phyloP scores from a whole-genome alignment of 2,797 vertebrate genomes.

The Gallirallus australis region DNA sequence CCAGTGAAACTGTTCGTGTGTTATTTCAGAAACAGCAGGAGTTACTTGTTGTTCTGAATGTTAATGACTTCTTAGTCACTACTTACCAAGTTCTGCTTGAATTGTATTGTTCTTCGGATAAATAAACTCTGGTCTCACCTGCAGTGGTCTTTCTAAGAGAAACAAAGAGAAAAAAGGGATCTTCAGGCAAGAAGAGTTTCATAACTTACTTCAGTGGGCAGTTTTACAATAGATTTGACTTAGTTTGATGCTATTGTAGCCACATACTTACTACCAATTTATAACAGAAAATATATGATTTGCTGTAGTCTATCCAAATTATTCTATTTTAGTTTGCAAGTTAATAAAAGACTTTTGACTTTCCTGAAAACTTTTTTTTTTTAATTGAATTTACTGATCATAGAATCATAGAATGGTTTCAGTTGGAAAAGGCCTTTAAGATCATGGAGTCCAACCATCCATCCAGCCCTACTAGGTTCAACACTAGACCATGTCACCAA shows the following conservation, averaged over 20 bases:
- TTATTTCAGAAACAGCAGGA: background rate
- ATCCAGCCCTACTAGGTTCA: too few species aligned
- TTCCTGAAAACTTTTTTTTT: background rate
- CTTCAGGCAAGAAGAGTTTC: background rate
- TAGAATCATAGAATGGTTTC: too few species aligned
- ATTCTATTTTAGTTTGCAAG: background rate
- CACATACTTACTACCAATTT: background rate
- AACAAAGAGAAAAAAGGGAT: conserved; percentile 17
- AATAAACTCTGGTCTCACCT: conserved; percentile 72
- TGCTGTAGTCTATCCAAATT: background rate
- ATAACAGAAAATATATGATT: background rate
- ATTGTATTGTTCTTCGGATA: conserved; percentile 81
- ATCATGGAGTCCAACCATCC: too few species aligned
- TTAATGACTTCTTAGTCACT: background rate
- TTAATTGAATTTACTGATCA: background rate
- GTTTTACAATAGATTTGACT: background rate
- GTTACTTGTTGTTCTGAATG: background rate
- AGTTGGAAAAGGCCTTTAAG: too few species aligned
- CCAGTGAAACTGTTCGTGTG: background rate
- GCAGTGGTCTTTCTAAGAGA: conserved; percentile 32
- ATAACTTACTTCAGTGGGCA: background rate
- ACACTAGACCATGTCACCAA: too few species aligned
- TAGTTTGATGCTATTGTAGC: background rate
- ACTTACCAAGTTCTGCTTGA: conserved; percentile 83
- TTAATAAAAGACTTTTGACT: background rate